phyloP scores from a whole-genome alignment of 2,888 invertebrate genomes.

The Blastobasis adustella region DNA sequence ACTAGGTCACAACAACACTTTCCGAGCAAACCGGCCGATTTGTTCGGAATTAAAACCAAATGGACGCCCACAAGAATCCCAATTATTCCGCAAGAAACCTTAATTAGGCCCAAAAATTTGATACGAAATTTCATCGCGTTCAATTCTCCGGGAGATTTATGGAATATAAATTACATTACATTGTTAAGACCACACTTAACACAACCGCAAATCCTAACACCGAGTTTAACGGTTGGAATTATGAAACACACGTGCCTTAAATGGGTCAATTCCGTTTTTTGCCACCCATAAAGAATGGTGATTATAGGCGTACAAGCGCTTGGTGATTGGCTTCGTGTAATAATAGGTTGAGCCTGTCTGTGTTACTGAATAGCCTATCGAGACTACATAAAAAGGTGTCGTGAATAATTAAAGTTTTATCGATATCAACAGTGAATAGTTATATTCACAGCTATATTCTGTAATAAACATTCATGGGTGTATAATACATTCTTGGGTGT shows the following conservation, averaged over 20 bases:
- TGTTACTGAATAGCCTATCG: too few species aligned
- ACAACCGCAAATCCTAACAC: slow-evolving; percentile 21
- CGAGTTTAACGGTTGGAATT: slow-evolving; percentile 1
- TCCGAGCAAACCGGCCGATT: too few species aligned
- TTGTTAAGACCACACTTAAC: slow-evolving; percentile 15
- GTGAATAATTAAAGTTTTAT: background rate
- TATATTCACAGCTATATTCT: too few species aligned
- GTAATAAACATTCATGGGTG: background rate
- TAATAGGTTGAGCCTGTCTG: too few species aligned
- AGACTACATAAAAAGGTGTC: background rate
- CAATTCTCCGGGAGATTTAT: slow-evolving; percentile 17
- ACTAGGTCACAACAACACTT: too few species aligned
- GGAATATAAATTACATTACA: slow-evolving; percentile 19
- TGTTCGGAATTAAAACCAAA: too few species aligned
- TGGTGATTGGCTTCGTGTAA: too few species aligned
- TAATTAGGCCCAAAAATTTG: background rate
- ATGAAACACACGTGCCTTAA: slow-evolving; percentile 19
- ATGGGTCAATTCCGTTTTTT: slow-evolving; percentile 11
- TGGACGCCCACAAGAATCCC: too few species aligned
- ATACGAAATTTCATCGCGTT: slow-evolving; percentile 2
- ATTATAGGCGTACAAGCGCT: background rate
- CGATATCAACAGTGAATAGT: background rate
- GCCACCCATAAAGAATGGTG: slow-evolving; percentile 9
- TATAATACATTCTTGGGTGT: too few species aligned
- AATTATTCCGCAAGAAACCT: background rate